Evolutionary conservation across 2,797 vertebrate genomes (phyloP).

Genomic region (Squalus acanthias): DNA sequence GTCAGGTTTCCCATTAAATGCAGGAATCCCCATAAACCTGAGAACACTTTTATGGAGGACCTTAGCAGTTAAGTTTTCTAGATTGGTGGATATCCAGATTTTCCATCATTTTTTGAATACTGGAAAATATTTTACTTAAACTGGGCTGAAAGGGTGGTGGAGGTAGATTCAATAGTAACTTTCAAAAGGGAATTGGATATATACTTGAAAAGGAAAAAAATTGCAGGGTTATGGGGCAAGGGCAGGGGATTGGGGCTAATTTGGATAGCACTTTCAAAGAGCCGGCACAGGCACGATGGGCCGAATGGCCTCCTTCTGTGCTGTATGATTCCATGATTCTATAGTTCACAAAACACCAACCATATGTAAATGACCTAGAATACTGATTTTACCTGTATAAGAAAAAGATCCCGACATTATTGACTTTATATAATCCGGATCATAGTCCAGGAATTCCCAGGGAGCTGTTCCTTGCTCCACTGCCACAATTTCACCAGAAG

Average conservation of each 20-base stretch:
- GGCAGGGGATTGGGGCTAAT: neutral
- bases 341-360: neutral
- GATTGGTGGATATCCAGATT: neutral
- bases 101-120: neutral
- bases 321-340: neutral
- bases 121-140: neutral
- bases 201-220: neutral
- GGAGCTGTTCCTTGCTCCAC: neutral
- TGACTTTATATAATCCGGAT: neutral
- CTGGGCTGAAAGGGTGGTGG: neutral
- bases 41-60: neutral
- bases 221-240: neutral
- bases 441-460: neutral
- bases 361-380: neutral
- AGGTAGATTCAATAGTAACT: neutral
- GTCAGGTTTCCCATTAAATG: neutral
- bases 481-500: neutral
- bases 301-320: neutral
- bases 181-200: neutral
- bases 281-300: neutral
- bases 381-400: neutral
- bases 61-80: neutral
- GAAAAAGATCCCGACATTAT: neutral
- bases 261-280: neutral
- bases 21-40: neutral